Base-by-base conservation (phyloP, 2,888 invertebrate genomes). In the Colostygia pectinataria region DNA sequence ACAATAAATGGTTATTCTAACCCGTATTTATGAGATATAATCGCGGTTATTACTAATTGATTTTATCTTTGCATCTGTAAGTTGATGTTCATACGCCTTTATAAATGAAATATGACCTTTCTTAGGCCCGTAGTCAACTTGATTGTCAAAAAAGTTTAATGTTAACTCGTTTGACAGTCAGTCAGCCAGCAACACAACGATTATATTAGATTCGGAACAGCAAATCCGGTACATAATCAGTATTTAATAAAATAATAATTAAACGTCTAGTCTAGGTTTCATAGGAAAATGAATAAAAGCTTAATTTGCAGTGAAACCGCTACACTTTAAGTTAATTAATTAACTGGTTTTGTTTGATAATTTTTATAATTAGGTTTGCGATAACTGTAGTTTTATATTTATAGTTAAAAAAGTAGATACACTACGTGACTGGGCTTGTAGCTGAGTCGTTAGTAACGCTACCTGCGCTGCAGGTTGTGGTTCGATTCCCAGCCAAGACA, bases 241-340 rank as follows among this genome's bases (percentile, higher is more conserved):
- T 12, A 15, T 41, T 33, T 42, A 7, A 41, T 41, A 24, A 47
- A 48, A 47, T n/a, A 28, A 20, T 20, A 31, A 44, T 45, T 28
- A 48, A 57, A 47, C 47, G 56, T 36, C 13, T 42, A 43, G 56
- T 36, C 13, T 42, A 43, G 39, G 53, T 51, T 48, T 37, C 43
- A 14, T 45, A 44, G 28, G 18, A n/a, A 34, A 23, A 15, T 23
- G 31, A 32, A 42, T 28, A 40, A 31, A 48, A 40, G 10, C 20
- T 2, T 34, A 44, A 47, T 57, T 53, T 48, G 32, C 20, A 40
- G 12, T 25, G 36, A 36, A 33, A 52, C 53, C 57, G 59, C 52
- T 57, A 53, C 20, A 9, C 28, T 53, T 49, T 46, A 12, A 29
- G 29, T 29, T 36, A 52, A 54, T 54, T 49, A 41, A 45, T 51